A percentile compares a stretch with the other conserved stretches of the same genome.
phyloP scores from a whole-genome alignment of 2,113 vertebrate species.

The Chascanopsetta lugubris region DNA sequence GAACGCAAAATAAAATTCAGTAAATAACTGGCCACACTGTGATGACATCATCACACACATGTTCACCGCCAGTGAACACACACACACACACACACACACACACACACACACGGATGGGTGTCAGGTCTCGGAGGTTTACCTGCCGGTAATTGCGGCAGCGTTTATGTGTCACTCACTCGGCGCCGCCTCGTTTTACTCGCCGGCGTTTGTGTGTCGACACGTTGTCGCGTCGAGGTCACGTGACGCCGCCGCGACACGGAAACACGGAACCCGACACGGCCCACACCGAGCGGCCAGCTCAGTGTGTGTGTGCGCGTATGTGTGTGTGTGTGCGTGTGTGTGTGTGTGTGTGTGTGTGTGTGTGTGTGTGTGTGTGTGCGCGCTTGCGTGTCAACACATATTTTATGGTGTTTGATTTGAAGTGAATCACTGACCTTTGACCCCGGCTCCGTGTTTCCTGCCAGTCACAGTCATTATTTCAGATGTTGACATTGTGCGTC shows the following conservation, averaged over 20 bases:
- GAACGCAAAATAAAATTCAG: neutral
- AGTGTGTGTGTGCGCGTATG: neutral
- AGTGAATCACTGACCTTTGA: conserved; percentile 21
- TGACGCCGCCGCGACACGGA: conserved; percentile 6
- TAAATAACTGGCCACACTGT: neutral
- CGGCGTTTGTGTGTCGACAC: neutral
- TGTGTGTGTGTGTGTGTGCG: neutral
- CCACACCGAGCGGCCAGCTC: no score
- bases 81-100: neutral
- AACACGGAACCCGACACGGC: neutral
- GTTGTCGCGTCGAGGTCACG: conserved; percentile 23
- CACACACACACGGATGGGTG: neutral
- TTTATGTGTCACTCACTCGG: conserved; percentile 36
- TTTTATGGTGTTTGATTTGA: conserved; percentile 5
- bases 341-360: conserved; percentile 1
- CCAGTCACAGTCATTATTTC: neutral
- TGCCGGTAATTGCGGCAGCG: conserved; percentile 23
- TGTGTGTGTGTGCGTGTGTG: neutral
- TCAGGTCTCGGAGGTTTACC: conserved; percentile 26
- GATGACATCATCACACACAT: neutral
- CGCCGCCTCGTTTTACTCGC: conserved; percentile 19
- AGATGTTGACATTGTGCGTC: neutral
- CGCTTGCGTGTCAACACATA: conserved; percentile 9
- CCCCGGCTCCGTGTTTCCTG: neutral
- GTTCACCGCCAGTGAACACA: neutral